Percentiles rank a stretch among this genome's conserved stretches.
These are phyloP conservation scores for Apodemus sylvaticus DNA, from an alignment of 2,113 vertebrate genomes.

Conservation along the genomic window DNA sequence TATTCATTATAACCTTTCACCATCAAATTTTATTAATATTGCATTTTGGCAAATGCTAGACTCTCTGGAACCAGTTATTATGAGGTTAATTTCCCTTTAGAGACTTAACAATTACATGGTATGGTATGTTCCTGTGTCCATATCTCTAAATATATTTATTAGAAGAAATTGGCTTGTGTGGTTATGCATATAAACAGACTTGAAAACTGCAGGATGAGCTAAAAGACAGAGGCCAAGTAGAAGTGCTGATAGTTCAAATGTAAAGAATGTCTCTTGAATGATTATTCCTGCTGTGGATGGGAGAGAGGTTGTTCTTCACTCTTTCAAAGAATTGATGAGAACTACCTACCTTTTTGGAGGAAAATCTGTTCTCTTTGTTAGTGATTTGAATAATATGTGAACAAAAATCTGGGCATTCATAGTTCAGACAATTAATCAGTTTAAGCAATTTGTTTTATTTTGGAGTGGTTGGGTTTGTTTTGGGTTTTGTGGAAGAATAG, in stretches of 20 bases:
- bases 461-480: neutral
- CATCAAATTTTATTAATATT: neutral
- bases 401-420: neutral
- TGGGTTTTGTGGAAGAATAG: neutral
- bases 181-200: neutral
- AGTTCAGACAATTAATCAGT: neutral
- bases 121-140: neutral
- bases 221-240: fast-evolving
- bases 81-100: neutral
- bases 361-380: neutral
- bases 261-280: neutral
- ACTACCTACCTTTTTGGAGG: neutral
- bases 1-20: neutral
- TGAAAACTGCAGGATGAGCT: neutral
- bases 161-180: neutral
- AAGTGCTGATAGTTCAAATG: neutral
- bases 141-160: neutral
- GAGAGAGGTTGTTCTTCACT: fast-evolving
- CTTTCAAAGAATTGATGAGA: neutral
- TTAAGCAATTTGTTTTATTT: neutral
- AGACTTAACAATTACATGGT: neutral
- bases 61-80: neutral
- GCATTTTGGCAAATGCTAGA: neutral
- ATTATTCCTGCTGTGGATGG: neutral
- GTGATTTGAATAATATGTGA: neutral